Evolutionary conservation across 2,888 invertebrate genomes (phyloP), one percentile per base, ranked within the genome.

Genomic region (Theristus sp.): DNA sequence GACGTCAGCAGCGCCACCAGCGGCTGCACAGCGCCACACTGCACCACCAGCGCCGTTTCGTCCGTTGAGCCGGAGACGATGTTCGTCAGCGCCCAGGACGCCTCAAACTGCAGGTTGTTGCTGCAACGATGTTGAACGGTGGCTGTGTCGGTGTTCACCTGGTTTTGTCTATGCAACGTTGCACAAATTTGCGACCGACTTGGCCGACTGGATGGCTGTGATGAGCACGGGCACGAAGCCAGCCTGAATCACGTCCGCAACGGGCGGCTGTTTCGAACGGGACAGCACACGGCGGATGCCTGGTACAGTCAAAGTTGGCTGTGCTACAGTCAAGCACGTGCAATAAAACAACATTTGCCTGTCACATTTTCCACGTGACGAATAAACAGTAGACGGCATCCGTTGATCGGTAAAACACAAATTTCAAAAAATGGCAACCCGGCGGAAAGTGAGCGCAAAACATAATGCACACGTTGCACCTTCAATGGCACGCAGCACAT

Each of bases 21-120:
- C 62, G 84, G 83, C 0, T 86, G 86, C 27, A 96, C 81, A 0
- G 89, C 91, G n/a, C 87, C 86, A 47, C 84, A 82, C 73, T 84
- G 79, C 1, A 93, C 84, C 0, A 94, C 90, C 25, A 84, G 83
- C 67, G 84, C 81, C 0, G 96, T 98, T 74, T 98, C 91, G 0
- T 85, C 84, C 0, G 86, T 83, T 0, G 87, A 87, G 13, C 96
- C 96, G 0, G 93, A 93, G 0, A 96, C 94, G 60, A 98, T 87
- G 73, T 96, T 96, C 38, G 60, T 98, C 61, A 98, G 77, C 0
- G 91, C 91, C 96, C 96, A 98, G 0, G 93, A 86, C 0, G 93
- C 86, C 77, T 96, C 96, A 77, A 96, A 96, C 75, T 94, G 75
- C 6, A 78, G 67, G 47, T 75, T 72, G 25, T 74, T 72, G 62